Conservation (phyloP, 2,888 invertebrate genomes). For the Cerastoderma edule region DNA sequence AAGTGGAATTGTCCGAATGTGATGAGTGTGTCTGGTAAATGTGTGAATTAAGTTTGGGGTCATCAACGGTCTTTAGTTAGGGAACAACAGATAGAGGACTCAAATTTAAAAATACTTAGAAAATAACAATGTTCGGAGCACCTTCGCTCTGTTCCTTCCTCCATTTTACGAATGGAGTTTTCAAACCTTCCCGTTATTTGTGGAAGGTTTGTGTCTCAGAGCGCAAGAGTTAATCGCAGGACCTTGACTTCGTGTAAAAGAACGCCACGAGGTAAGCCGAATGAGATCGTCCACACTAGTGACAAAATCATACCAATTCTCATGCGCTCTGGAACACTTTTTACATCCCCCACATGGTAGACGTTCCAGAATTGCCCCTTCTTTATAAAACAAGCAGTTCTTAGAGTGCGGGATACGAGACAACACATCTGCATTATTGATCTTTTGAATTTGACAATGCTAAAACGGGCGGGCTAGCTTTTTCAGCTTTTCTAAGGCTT, state of each 20-base stretch:
- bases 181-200: not conserved
- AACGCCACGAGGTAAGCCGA: not conserved
- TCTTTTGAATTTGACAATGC: constrained; percentile 36
- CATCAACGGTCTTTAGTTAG: too few relatives aligned
- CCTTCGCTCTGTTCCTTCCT: too few relatives aligned
- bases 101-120: too few relatives aligned
- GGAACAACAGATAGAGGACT: too few relatives aligned
- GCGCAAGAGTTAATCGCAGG: not conserved
- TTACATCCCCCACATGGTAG: constrained; percentile 37
- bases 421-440: constrained; percentile 32
- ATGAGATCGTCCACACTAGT: constrained; percentile 22
- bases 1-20: too few relatives aligned
- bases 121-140: too few relatives aligned
- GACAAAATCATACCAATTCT: constrained; percentile 24
- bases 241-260: not conserved
- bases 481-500: constrained; percentile 26
- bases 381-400: not conserved
- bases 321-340: constrained; percentile 33
- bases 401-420: not conserved
- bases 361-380: not conserved
- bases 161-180: too few relatives aligned
- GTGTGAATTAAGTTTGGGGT: too few relatives aligned
- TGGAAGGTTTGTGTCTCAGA: not conserved
- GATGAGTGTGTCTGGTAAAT: too few relatives aligned
- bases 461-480: constrained; percentile 31